A percentile compares a stretch with the other conserved stretches of the same genome.
These are phyloP conservation scores for Gila robusta DNA, from an alignment of 2,797 vertebrate genomes.

Conservation along the genomic window DNA sequence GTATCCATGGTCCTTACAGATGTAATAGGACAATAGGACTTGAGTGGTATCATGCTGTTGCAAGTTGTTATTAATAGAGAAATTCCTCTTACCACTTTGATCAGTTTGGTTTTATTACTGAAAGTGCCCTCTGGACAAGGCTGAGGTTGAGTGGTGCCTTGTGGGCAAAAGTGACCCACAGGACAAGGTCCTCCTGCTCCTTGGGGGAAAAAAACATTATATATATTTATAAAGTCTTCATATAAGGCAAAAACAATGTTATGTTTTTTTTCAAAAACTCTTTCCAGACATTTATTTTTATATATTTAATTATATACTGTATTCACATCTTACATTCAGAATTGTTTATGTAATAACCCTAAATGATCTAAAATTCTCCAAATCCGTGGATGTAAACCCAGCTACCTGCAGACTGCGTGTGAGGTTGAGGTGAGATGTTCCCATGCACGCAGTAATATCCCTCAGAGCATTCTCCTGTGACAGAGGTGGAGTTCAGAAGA, in stretches of 20 bases:
- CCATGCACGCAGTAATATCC: constrained; percentile 85
- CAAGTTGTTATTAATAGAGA: background rate
- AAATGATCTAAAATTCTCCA: background rate
- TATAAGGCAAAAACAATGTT: no score
- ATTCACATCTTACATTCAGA: background rate
- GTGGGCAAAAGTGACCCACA: constrained; percentile 85
- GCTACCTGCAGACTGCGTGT: constrained; percentile 72
- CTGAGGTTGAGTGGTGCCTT: constrained; percentile 76
- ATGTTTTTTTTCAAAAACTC: background rate
- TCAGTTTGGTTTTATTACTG: constrained; percentile 77
- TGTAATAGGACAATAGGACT: background rate
- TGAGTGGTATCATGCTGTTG: background rate
- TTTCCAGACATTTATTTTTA: background rate
- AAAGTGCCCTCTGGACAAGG: constrained; percentile 87
- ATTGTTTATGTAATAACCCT: background rate
- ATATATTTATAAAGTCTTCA: background rate
- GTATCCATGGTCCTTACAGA: background rate
- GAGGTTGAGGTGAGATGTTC: constrained; percentile 79
- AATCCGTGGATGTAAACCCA: background rate
- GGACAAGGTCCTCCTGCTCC: constrained; percentile 86
- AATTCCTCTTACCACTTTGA: constrained; percentile 76
- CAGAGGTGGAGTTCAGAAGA: constrained; percentile 79
- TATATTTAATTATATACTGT: background rate
- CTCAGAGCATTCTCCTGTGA: constrained; percentile 81
- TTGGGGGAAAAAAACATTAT: constrained; percentile 61